Percentiles rank a stretch among this genome's conserved stretches.
phyloP scores from a whole-genome alignment of 2,113 vertebrate species.

The Chauna torquata region DNA sequence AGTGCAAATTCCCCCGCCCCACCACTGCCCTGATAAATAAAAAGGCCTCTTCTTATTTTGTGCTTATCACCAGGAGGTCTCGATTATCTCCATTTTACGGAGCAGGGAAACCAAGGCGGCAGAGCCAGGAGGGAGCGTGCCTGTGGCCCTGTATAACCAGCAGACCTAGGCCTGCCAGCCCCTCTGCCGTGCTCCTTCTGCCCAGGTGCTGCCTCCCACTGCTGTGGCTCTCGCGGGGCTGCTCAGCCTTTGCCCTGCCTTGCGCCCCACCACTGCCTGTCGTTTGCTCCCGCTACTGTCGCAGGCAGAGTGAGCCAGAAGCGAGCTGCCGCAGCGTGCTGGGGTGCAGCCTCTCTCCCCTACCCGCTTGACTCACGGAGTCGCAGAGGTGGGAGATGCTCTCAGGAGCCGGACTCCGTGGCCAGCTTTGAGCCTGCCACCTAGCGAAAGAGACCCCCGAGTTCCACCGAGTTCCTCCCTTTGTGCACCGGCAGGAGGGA shows the following conservation, averaged over 20 bases:
- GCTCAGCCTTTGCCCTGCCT: not conserved
- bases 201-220: not conserved
- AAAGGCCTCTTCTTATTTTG: not conserved
- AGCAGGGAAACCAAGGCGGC: not conserved
- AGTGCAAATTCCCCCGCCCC: not conserved
- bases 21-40: not conserved
- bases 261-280: not conserved
- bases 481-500: not conserved
- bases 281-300: not conserved
- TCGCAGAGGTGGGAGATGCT: not conserved
- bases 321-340: not conserved
- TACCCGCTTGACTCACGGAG: not conserved
- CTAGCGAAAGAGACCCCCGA: not conserved
- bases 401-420: not conserved
- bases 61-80: not conserved
- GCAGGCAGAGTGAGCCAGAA: not conserved
- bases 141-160: not conserved
- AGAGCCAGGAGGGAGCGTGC: not conserved
- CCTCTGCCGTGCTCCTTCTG: not conserved
- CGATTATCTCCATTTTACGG: not conserved
- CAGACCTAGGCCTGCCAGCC: not conserved
- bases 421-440: not conserved
- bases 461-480: accelerated
- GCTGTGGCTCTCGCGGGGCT: not conserved
- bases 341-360: too few species aligned